Percentiles rank a stretch among this genome's conserved stretches.
These are phyloP conservation scores for Semicossyphus pulcher DNA, from an alignment of 2,113 vertebrate genomes.

Conservation along the genomic window DNA sequence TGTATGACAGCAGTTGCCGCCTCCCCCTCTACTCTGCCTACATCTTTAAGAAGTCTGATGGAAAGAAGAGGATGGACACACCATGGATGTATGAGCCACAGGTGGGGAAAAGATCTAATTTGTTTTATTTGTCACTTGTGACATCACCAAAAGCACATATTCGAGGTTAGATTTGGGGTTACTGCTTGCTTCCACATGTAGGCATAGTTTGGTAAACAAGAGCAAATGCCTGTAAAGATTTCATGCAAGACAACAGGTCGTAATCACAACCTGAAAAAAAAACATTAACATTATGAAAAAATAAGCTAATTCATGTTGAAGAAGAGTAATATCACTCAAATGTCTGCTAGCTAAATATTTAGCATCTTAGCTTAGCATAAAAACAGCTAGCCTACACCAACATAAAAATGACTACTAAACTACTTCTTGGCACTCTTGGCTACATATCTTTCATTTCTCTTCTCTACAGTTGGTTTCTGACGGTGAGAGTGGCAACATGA, in stretches of 20 bases:
- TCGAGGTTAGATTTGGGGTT: background rate
- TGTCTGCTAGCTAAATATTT: background rate
- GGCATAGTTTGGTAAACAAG: too few species aligned
- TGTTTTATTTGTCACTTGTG: background rate
- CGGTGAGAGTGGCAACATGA: constrained; percentile 74
- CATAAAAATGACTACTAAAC: too few species aligned
- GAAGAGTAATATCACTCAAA: background rate
- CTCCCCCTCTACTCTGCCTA: constrained; percentile 80
- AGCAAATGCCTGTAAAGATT: too few species aligned
- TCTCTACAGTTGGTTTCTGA: constrained; percentile 66
- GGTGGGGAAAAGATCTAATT: constrained; percentile 52
- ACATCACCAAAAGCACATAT: background rate
- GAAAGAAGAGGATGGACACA: constrained; percentile 76
- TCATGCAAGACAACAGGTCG: too few species aligned
- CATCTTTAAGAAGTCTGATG: constrained; percentile 81
- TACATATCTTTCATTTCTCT: background rate
- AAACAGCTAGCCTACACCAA: too few species aligned
- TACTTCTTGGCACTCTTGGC: background rate
- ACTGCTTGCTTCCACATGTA: too few species aligned
- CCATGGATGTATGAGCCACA: constrained; percentile 85
- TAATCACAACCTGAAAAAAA: too few species aligned
- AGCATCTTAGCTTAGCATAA: background rate
- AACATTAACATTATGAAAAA: too few species aligned
- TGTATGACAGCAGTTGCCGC: constrained; percentile 71
- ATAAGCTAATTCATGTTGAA: background rate